phyloP scores from a whole-genome alignment of 1,140 invertebrate species.

The Hestina assimilis region DNA sequence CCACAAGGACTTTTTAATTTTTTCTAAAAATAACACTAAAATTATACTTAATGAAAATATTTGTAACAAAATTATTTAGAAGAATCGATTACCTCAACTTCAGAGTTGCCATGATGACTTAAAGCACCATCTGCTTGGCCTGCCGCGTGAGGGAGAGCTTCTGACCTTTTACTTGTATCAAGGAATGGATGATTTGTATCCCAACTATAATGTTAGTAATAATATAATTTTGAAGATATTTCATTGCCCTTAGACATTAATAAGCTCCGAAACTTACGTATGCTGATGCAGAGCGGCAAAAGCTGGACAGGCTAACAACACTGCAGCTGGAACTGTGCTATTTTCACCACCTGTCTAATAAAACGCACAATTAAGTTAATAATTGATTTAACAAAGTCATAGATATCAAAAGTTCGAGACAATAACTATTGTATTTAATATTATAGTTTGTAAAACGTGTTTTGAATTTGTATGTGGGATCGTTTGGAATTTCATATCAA shows the following conservation, averaged over 20 bases:
- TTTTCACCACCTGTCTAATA: neutral
- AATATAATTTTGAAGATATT: neutral
- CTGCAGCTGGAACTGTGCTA: neutral
- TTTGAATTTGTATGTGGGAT: too few relatives aligned
- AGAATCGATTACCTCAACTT: neutral
- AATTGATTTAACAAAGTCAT: too few relatives aligned
- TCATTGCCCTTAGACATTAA: neutral
- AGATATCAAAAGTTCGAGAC: too few relatives aligned
- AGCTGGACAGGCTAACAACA: conserved; percentile 11
- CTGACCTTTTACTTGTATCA: neutral
- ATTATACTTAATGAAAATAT: too few relatives aligned
- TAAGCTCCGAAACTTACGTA: neutral
- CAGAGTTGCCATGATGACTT: neutral
- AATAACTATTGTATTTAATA: neutral
- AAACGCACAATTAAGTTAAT: too few relatives aligned
- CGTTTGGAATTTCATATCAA: too few relatives aligned
- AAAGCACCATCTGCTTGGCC: neutral
- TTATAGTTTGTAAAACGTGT: neutral
- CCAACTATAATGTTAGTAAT: neutral
- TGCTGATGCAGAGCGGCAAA: conserved; percentile 14
- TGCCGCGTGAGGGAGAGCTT: neutral
- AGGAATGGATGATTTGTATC: neutral
- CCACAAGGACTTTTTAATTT: neutral
- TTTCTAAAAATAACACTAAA: conserved; percentile 7
- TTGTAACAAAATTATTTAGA: too few relatives aligned